Base-by-base conservation (phyloP, 2,113 vertebrate species). In the Aegotheles bennettii region DNA sequence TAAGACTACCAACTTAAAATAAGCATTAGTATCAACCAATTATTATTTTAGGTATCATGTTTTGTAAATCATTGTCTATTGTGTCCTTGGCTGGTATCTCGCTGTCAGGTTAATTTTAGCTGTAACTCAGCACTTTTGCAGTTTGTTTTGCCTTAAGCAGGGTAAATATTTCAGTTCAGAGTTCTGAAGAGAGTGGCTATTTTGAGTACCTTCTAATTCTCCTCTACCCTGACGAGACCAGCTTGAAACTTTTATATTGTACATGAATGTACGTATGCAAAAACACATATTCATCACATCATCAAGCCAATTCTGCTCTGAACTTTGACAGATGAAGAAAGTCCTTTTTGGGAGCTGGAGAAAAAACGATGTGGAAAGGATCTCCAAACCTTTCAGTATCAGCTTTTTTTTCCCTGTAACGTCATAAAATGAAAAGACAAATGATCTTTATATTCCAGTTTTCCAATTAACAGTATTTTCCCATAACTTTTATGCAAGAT, bases 1-100 rank as follows among this genome's bases (percentile, higher is more conserved):
- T 73, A 86, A 56, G 29, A 77, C 25, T 50, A 89, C 15, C 50
- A 94, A 69, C 64, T 94, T 73, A 81, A 94, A 93, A 89, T 65
- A 28, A 54, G 43, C 53, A 47, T 28, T 36, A 71, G 29, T 19
- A 74, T 35, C 29, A 64, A 50, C 15, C 69, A 61, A 28, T 11
- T 69, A n/a, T 6, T 69, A 25, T 50, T 87, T 78, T 40, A 2
- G 16, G 10, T 65, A 56, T 9, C 0, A 0, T 50, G 78, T 42
- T 94, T 68, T 76, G 50, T 31, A 88, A 38, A 60, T 35, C 19
- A 47, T 1, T 53, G 48, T 16, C 29, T 60, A 35, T 4, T 95
- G 43, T 70, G 40, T 69, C 57, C 42, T 54, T 85, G 19, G 69
- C 79, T 64, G 54, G 90, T 89, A 88, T 10, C 80, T 68, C 29